phyloP scores from a whole-genome alignment of 2,888 invertebrate species.

The Magallana nippona region DNA sequence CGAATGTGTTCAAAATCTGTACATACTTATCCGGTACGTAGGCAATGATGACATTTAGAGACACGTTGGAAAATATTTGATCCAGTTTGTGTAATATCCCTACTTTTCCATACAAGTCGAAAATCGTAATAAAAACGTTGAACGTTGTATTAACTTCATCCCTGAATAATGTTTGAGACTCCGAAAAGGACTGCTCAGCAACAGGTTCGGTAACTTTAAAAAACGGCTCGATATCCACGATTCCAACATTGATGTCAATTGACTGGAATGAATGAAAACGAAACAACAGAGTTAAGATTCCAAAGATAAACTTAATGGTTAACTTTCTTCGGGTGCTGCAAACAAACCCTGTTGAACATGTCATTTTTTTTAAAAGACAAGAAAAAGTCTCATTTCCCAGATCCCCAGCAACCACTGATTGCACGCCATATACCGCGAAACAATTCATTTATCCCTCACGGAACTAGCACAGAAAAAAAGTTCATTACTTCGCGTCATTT shows the following conservation, averaged over 20 bases:
- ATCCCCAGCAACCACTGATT: background rate
- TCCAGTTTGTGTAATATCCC: background rate
- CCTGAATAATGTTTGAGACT: background rate
- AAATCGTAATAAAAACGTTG: background rate
- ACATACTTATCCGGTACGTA: background rate
- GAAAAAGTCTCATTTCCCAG: constrained; percentile 8
- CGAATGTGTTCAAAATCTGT: background rate
- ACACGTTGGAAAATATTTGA: constrained; percentile 9
- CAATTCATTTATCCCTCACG: constrained; percentile 21
- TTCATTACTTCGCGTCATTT: background rate
- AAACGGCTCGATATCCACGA: background rate
- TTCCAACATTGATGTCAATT: background rate
- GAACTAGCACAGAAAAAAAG: background rate
- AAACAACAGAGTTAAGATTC: background rate
- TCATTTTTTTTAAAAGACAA: constrained; percentile 8
- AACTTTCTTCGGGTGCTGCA: background rate
- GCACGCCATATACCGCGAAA: constrained; percentile 10
- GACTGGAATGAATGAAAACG: background rate
- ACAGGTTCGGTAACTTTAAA: background rate
- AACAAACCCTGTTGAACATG: background rate
- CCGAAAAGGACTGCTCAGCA: background rate
- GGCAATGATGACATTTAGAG: constrained; percentile 19
- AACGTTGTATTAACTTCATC: background rate
- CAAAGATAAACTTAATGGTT: background rate
- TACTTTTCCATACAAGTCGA: background rate